Evolutionary conservation across 1,140 invertebrate genomes (phyloP), one percentile per base, ranked within the genome.

Genomic region (Andricus grossulariae): DNA sequence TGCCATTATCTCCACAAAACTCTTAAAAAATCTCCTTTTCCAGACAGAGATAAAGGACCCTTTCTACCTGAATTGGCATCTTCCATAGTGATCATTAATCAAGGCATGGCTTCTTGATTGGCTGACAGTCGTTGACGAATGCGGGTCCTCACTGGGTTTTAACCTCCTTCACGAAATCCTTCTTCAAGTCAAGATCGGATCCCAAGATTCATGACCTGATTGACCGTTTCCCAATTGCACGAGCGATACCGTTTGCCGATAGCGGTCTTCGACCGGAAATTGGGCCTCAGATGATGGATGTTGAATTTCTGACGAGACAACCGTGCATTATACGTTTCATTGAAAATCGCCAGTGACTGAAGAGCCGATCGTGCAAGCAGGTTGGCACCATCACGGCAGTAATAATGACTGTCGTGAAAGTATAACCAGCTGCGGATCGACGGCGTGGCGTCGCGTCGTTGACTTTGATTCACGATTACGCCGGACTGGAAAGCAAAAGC

Each of bases 391-490:
- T 74, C 72, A 60, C 60, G 75, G 73, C 18, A 74, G 50, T 60
- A 72, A 74, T 76, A 74, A 80, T 74, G 75, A 74, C 51, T 45
- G 50, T 51, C 49, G 55, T 21, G 74, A 80, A 76, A 80, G 71
- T 76, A 25, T 50, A 55, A 32, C 21, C 49, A 25, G 71, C 15
- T 60, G 75, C 71, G 19, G 32, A 73, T 66, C 71, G 52, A 72
- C 50, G n/a, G 60, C 57, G 25, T 5, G 2, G 25, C 25, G 25
- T 32, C 25, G 25, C 25, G 32, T 25, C 73, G 70, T 66, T 60
- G 72, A 80, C 72, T 80, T 80, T 80, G 75, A 80, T 80, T 76
- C 75, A 80, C 73, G 72, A 74, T 71, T 72, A 21, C 60, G 71
- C 73, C 25, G 49, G 13, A 55, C 57, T 66, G 57, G 39, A 66